phyloP scores from a whole-genome alignment of 1,140 invertebrate genomes.

The Drosophila novamexicana region DNA sequence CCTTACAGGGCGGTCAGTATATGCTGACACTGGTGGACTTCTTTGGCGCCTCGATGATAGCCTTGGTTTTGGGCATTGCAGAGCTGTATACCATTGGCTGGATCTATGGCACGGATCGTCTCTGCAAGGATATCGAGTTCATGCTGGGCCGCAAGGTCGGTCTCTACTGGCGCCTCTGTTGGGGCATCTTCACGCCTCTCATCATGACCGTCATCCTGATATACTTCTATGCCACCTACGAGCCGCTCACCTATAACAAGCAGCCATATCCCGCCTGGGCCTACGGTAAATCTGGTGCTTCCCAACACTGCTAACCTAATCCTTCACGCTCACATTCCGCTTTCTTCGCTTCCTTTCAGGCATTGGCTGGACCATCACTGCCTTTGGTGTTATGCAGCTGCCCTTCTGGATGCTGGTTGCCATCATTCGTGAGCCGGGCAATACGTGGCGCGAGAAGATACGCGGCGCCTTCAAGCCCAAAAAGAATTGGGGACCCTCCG shows the following conservation, averaged over 20 bases:
- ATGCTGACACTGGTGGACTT: slow-evolving; percentile 92
- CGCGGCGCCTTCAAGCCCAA: slow-evolving; percentile 84
- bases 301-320: background rate
- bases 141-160: slow-evolving; percentile 90
- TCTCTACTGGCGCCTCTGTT: slow-evolving; percentile 92
- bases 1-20: slow-evolving; percentile 90
- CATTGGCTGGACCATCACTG: slow-evolving; percentile 86
- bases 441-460: slow-evolving; percentile 84
- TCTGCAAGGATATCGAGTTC: slow-evolving; percentile 87
- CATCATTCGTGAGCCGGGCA: slow-evolving; percentile 83
- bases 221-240: slow-evolving; percentile 87
- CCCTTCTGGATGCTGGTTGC: slow-evolving; percentile 86
- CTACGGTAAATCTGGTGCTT: slow-evolving; percentile 78
- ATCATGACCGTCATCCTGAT: slow-evolving; percentile 88
- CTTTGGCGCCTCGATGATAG: slow-evolving; percentile 90
- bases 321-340: background rate
- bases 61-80: slow-evolving; percentile 88
- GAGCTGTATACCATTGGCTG: slow-evolving; percentile 88
- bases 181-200: slow-evolving; percentile 91
- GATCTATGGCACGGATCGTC: slow-evolving; percentile 89
- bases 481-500: slow-evolving; percentile 86
- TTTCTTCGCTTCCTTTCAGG: slow-evolving; percentile 62
- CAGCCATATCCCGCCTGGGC: slow-evolving; percentile 85
- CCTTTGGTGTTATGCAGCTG: slow-evolving; percentile 86
- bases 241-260: slow-evolving; percentile 85